phyloP scores from a whole-genome alignment of 2,888 invertebrate species.

The Prostheceraeus crozeri region DNA sequence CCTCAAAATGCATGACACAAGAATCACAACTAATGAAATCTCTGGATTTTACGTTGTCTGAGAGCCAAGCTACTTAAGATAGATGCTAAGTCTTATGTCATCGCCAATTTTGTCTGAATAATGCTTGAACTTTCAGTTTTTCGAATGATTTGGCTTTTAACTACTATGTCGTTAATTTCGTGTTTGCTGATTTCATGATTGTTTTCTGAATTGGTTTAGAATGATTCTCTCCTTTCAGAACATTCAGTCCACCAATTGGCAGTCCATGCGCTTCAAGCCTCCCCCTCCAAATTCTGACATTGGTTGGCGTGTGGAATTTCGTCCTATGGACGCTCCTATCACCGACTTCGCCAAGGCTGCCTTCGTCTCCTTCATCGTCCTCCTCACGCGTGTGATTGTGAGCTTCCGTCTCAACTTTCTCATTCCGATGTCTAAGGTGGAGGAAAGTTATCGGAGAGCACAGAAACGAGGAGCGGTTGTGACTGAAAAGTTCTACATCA shows the following conservation, averaged over 20 bases:
- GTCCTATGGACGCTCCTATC: slow-evolving; percentile 85
- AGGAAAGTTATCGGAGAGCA: slow-evolving; percentile 91
- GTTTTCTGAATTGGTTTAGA: no score
- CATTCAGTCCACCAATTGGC: slow-evolving; percentile 98
- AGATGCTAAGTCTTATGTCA: no score
- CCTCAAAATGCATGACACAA: no score
- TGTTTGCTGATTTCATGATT: no score
- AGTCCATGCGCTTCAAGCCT: slow-evolving; percentile 93
- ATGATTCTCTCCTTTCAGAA: slow-evolving; percentile 72
- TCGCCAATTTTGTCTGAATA: no score
- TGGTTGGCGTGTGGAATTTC: slow-evolving; percentile 98
- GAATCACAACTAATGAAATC: no score
- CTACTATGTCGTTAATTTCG: no score
- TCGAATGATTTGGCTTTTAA: no score
- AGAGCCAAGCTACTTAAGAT: no score
- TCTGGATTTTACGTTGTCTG: no score
- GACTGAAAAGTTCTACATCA: slow-evolving; percentile 83
- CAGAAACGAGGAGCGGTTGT: slow-evolving; percentile 80
- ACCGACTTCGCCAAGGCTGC: slow-evolving; percentile 99
- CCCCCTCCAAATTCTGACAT: slow-evolving; percentile 83
- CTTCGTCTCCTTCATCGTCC: slow-evolving; percentile 89
- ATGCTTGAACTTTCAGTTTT: no score
- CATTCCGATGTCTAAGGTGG: slow-evolving; percentile 92
- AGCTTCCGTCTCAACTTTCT: slow-evolving; percentile 90
- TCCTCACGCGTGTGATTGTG: slow-evolving; percentile 88